Evolutionary conservation across 2,888 invertebrate species (phyloP).

Genomic region (Dichetophora obliterata): DNA sequence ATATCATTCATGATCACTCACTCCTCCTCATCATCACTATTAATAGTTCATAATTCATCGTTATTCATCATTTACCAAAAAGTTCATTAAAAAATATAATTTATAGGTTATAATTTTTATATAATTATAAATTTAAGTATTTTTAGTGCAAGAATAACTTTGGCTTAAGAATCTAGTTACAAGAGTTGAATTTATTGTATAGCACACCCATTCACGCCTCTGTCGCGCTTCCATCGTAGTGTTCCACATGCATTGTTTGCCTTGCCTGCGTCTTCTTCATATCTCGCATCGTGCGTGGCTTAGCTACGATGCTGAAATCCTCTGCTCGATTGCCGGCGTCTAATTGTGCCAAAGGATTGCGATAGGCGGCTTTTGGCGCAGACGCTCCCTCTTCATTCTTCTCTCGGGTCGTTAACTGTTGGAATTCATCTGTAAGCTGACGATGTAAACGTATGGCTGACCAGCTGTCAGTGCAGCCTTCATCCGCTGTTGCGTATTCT

Average conservation of each 20-base stretch:
- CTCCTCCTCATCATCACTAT: too few species aligned
- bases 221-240: background rate
- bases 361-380: constrained; percentile 47
- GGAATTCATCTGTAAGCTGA: constrained; percentile 64
- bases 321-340: constrained; percentile 14
- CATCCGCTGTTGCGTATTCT: constrained; percentile 49
- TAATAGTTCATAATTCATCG: too few species aligned
- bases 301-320: constrained; percentile 39
- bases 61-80: too few species aligned
- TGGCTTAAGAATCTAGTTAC: too few species aligned
- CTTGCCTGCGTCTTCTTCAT: constrained; percentile 47
- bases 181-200: too few species aligned
- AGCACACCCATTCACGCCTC: background rate
- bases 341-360: constrained; percentile 52
- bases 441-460: constrained; percentile 73
- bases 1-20: too few species aligned
- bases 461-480: constrained; percentile 69
- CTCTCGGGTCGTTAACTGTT: constrained; percentile 32
- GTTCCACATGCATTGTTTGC: background rate
- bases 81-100: too few species aligned
- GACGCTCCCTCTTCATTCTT: constrained; percentile 31
- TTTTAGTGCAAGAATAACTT: too few species aligned
- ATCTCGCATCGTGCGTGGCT: constrained; percentile 53
- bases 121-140: too few species aligned
- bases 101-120: too few species aligned